Conservation (phyloP, 2,888 invertebrate genomes). For the Griposia aprilina region DNA sequence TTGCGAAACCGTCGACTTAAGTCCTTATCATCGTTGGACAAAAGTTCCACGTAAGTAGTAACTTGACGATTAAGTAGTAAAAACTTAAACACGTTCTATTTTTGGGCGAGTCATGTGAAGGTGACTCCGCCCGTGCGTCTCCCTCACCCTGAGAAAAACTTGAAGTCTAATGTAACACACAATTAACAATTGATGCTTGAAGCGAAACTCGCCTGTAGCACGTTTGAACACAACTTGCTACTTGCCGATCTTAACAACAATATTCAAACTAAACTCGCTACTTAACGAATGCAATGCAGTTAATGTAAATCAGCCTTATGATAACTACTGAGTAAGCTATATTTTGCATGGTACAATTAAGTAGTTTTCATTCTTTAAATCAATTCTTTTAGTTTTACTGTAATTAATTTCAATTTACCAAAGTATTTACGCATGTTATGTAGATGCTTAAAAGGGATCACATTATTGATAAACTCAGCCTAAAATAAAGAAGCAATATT, state of each 20-base stretch:
- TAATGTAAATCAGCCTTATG: conserved; percentile 19
- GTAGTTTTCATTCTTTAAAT: conserved; percentile 71
- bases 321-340: conserved; percentile 64
- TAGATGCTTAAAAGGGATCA: conserved; percentile 63
- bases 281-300: neutral
- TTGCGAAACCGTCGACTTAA: neutral
- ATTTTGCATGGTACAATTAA: conserved; percentile 50
- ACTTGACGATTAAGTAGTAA: neutral
- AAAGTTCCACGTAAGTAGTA: neutral
- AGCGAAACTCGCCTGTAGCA: neutral
- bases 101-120: neutral
- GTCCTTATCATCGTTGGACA: neutral
- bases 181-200: too few species aligned
- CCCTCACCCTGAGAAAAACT: neutral
- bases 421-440: conserved; percentile 80
- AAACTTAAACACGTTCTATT: neutral
- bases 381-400: conserved; percentile 77
- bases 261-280: neutral
- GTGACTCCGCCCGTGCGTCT: neutral
- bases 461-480: conserved; percentile 38
- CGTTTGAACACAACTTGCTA: neutral
- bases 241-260: neutral
- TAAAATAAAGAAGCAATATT: conserved; percentile 48
- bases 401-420: conserved; percentile 87
- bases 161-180: neutral